A percentile compares a stretch with the other conserved stretches of the same genome.
Evolutionary conservation across 2,797 vertebrate genomes (phyloP).

Genomic region (Dendrocincla fuliginosa): DNA sequence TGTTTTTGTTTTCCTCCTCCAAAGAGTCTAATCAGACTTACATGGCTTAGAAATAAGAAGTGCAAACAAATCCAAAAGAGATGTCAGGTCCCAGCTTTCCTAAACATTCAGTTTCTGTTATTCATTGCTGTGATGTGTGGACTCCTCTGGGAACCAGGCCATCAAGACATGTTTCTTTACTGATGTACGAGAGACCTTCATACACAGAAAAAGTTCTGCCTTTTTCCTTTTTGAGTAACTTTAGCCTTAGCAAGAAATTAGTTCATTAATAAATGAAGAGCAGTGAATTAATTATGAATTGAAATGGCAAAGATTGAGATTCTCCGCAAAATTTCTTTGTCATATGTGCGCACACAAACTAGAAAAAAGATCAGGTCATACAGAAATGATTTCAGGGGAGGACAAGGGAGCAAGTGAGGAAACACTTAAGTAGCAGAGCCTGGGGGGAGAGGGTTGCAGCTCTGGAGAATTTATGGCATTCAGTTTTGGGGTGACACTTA

Average conservation of each 20-base stretch:
- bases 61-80: background rate
- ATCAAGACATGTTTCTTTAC: background rate
- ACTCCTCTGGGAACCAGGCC: background rate
- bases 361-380: background rate
- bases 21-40: background rate
- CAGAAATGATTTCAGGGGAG: background rate
- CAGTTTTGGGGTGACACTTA: background rate
- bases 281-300: constrained; percentile 6
- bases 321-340: background rate
- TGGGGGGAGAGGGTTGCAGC: background rate
- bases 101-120: background rate
- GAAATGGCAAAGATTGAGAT: constrained; percentile 5
- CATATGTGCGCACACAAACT: background rate
- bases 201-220: background rate
- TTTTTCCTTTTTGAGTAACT: background rate
- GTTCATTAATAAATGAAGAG: constrained; percentile 50
- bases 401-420: background rate
- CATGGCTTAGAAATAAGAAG: background rate
- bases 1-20: background rate
- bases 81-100: background rate
- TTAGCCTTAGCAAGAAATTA: constrained; percentile 28
- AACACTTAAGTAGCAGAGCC: background rate
- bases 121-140: background rate
- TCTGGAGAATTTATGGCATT: background rate
- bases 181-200: background rate